Conservation (phyloP, 30 jellyfish, hydroid and myxozoan species). For the Euphysa ruthae region DNA sequence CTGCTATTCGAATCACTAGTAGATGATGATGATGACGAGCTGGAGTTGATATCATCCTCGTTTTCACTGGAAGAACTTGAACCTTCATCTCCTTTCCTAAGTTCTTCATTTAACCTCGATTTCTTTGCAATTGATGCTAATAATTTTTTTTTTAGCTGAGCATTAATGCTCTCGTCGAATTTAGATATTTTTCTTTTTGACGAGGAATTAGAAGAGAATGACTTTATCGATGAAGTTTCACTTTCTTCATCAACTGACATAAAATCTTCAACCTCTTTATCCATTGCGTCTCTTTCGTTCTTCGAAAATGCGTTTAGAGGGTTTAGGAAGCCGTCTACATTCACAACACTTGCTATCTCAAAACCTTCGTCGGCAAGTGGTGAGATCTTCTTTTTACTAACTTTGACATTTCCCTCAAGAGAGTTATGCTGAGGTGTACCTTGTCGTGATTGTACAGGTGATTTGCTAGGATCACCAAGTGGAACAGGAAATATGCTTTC, state of each 20-base stretch:
- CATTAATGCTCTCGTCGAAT: neutral
- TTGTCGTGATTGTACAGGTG: conserved; percentile 68
- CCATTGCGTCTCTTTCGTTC: conserved; percentile 89
- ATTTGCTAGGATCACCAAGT: neutral
- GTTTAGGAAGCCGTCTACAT: neutral
- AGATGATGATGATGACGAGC: conserved; percentile 1
- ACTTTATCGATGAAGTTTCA: neutral
- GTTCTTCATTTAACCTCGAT: neutral
- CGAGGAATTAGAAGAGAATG: neutral
- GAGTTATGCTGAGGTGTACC: conserved; percentile 58
- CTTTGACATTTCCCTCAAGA: neutral
- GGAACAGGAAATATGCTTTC: conserved; percentile 85
- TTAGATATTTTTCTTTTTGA: neutral
- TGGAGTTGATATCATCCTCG: neutral
- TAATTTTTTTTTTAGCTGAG: neutral
- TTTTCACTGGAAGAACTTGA: neutral
- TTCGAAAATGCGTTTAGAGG: conserved; percentile 44
- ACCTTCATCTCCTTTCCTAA: neutral
- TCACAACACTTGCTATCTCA: conserved; percentile 23
- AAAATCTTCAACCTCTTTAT: conserved; percentile 82
- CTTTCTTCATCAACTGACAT: conserved; percentile 33
- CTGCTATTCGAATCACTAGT: neutral
- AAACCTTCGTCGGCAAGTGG: conserved; percentile 51
- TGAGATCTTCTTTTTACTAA: neutral
- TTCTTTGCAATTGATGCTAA: neutral